phyloP scores from a whole-genome alignment of 2,888 invertebrate genomes.

The Tryphoninae sp. region DNA sequence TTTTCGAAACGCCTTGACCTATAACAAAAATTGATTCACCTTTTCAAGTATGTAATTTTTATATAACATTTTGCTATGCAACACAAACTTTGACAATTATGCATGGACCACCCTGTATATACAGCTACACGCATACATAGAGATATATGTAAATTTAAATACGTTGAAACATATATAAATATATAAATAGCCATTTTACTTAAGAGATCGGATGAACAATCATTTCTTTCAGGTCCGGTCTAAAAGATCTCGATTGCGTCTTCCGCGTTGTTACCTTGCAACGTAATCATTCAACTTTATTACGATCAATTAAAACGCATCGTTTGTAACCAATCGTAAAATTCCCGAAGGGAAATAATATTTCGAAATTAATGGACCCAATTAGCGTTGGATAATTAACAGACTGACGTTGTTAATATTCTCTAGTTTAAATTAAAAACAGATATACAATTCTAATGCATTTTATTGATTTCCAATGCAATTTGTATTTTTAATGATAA shows the following conservation, averaged over 20 bases:
- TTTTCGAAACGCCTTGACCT: too few relatives aligned
- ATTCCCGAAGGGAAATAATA: not conserved
- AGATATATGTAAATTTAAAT: not conserved
- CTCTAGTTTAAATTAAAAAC: too few relatives aligned
- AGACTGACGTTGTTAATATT: not conserved
- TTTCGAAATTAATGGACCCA: not conserved
- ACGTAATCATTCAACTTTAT: not conserved
- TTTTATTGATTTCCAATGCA: not conserved
- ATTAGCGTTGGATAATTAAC: not conserved
- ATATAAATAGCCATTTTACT: not conserved
- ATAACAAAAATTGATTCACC: too few relatives aligned
- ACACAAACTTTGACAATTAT: too few relatives aligned
- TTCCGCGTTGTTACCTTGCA: not conserved
- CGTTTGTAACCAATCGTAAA: not conserved
- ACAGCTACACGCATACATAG: not conserved
- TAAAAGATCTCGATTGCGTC: slow-evolving; percentile 7
- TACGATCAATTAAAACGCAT: not conserved
- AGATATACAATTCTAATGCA: not conserved
- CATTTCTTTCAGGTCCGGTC: not conserved
- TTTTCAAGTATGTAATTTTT: too few relatives aligned
- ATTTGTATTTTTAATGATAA: too few relatives aligned
- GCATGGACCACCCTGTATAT: not conserved
- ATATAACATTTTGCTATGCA: too few relatives aligned
- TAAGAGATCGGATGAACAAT: not conserved
- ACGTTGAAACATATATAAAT: not conserved